Percentiles rank a stretch among this genome's conserved stretches.
These are phyloP conservation scores for Sebastes kiyomatsui DNA, from an alignment of 2,797 vertebrate genomes.

Conservation along the genomic window DNA sequence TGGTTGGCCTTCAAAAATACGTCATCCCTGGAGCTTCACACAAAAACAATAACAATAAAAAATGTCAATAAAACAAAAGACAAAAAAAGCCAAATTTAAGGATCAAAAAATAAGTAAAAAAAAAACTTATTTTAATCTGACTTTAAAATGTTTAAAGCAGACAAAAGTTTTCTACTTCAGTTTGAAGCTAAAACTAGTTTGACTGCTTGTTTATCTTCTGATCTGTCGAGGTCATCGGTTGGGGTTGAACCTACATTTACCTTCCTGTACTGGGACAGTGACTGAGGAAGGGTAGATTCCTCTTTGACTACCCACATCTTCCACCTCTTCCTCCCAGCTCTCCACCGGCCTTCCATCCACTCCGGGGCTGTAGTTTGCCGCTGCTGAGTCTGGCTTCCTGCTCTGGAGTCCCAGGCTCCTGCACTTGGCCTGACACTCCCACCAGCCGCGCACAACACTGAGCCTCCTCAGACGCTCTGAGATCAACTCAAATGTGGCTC, in stretches of 20 bases:
- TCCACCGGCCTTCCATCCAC: constrained; percentile 73
- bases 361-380: constrained; percentile 82
- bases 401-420: constrained; percentile 87
- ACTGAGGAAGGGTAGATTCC: constrained; percentile 61
- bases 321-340: constrained; percentile 73
- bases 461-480: constrained; percentile 90
- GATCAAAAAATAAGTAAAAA: not conserved
- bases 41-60: not conserved
- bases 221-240: not conserved
- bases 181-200: not conserved
- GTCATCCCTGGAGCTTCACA: not conserved
- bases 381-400: constrained; percentile 84
- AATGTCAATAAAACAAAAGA: not conserved
- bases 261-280: constrained; percentile 69
- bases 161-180: not conserved
- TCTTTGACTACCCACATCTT: constrained; percentile 67
- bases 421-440: constrained; percentile 90
- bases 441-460: constrained; percentile 89
- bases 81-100: not conserved
- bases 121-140: not conserved
- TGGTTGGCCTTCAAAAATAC: too few species aligned
- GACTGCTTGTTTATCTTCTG: not conserved
- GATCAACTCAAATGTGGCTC: constrained; percentile 90
- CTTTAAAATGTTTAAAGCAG: not conserved
- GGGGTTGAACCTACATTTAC: constrained; percentile 60